These are phyloP conservation scores for Bradypodion ventrale DNA, from an alignment of 2,797 vertebrate species.

Conservation along the genomic window DNA sequence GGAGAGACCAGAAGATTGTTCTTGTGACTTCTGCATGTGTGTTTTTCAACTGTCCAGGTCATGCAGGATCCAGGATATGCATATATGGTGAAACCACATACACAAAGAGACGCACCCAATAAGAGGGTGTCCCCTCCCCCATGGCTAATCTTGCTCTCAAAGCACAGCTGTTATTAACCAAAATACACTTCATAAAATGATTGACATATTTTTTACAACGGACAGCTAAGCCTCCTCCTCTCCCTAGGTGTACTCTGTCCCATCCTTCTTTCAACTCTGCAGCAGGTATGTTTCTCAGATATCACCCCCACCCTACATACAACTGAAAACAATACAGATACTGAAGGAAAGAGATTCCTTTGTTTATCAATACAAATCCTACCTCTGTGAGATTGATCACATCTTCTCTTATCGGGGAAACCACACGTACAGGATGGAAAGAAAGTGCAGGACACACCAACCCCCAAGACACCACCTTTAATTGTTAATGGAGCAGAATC, in stretches of 20 bases:
- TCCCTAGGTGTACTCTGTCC: conserved; percentile 23
- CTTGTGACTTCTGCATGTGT: conserved; percentile 71
- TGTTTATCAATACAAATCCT: conserved; percentile 76
- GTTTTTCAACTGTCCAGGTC: conserved; percentile 43
- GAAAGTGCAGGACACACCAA: neutral
- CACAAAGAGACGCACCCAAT: neutral
- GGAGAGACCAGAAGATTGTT: conserved; percentile 62
- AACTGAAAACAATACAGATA: conserved; percentile 45
- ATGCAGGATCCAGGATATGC: conserved; percentile 52
- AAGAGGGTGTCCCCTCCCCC: neutral
- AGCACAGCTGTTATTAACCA: conserved; percentile 55
- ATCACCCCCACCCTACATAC: conserved; percentile 15
- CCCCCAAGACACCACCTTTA: conserved; percentile 64
- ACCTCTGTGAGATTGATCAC: conserved; percentile 79
- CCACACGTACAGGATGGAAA: neutral
- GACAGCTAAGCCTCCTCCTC: conserved; percentile 10
- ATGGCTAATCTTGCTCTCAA: conserved; percentile 23
- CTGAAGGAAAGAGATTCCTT: conserved; percentile 75
- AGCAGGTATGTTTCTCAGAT: conserved; percentile 52
- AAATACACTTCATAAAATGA: conserved; percentile 37
- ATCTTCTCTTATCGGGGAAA: conserved; percentile 68
- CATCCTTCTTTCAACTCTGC: conserved; percentile 44
- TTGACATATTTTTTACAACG: conserved; percentile 13
- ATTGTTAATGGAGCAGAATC: conserved; percentile 71
- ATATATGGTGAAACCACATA: too few relatives aligned